A percentile compares a stretch with the other conserved stretches of the same genome.
Evolutionary conservation across 2,888 invertebrate species (phyloP).

Genomic region (Lithosia quadra): DNA sequence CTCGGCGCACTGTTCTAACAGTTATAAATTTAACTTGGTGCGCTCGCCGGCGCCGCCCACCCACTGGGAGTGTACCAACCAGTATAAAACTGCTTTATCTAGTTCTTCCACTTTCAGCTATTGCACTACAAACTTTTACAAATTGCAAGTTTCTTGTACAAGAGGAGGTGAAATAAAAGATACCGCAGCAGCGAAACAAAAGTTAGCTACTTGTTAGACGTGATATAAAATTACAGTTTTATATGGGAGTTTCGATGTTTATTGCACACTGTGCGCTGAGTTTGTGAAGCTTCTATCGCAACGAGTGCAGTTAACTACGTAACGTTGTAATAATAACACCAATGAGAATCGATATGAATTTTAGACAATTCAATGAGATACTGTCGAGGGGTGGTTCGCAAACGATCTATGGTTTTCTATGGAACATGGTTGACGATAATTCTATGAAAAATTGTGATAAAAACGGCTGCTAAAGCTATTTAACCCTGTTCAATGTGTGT

Average conservation of each 20-base stretch:
- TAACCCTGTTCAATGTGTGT: too few relatives aligned
- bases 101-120: constrained; percentile 13
- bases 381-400: too few relatives aligned
- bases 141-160: constrained; percentile 16
- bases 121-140: constrained; percentile 15
- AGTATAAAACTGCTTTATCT: constrained; percentile 13
- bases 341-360: too few relatives aligned
- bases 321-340: too few relatives aligned
- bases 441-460: too few relatives aligned
- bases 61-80: neutral
- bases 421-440: too few relatives aligned
- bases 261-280: neutral
- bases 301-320: neutral
- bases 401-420: too few relatives aligned
- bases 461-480: too few relatives aligned
- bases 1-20: neutral
- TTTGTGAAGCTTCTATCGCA: too few relatives aligned
- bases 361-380: too few relatives aligned
- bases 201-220: constrained; percentile 9
- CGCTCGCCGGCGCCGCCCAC: too few relatives aligned
- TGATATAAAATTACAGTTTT: constrained; percentile 11
- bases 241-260: neutral
- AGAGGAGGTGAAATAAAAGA: constrained; percentile 11
- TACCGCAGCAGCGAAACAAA: constrained; percentile 1
- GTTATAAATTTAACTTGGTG: constrained; percentile 9